These are phyloP conservation scores for Sinocyclocheilus rhinocerous DNA, from an alignment of 2,113 vertebrate species.

Conservation along the genomic window DNA sequence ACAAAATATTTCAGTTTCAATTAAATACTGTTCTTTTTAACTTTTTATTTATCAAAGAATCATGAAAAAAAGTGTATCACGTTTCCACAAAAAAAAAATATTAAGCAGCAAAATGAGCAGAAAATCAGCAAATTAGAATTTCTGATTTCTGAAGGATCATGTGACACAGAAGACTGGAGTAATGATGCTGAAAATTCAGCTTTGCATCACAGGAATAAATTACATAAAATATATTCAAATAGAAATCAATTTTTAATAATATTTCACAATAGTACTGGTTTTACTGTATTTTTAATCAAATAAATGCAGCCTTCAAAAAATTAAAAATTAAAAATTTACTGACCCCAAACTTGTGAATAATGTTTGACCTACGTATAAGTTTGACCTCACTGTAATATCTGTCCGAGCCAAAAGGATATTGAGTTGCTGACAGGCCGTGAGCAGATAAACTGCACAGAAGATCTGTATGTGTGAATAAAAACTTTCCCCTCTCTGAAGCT, in stretches of 20 bases:
- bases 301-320: not conserved
- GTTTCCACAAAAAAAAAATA: too few species aligned
- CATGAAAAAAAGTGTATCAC: too few species aligned
- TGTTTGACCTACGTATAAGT: not conserved
- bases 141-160: too few species aligned
- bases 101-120: too few species aligned
- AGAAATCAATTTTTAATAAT: not conserved
- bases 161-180: too few species aligned
- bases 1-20: too few species aligned
- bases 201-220: not conserved
- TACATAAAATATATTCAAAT: not conserved
- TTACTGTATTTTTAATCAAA: not conserved
- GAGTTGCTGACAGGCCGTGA: slow-evolving; percentile 1
- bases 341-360: not conserved
- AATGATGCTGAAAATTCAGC: too few species aligned
- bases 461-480: slow-evolving; percentile 20
- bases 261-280: not conserved
- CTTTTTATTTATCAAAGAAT: too few species aligned
- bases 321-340: not conserved
- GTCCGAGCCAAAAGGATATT: not conserved
- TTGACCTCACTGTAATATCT: slow-evolving; percentile 6
- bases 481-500: slow-evolving; percentile 22
- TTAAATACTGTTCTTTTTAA: too few species aligned
- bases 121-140: too few species aligned
- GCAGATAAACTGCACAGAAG: slow-evolving; percentile 23